A percentile compares a stretch with the other conserved stretches of the same genome.
phyloP scores from a whole-genome alignment of 2,888 invertebrate species.

The Nymphalis urticae region DNA sequence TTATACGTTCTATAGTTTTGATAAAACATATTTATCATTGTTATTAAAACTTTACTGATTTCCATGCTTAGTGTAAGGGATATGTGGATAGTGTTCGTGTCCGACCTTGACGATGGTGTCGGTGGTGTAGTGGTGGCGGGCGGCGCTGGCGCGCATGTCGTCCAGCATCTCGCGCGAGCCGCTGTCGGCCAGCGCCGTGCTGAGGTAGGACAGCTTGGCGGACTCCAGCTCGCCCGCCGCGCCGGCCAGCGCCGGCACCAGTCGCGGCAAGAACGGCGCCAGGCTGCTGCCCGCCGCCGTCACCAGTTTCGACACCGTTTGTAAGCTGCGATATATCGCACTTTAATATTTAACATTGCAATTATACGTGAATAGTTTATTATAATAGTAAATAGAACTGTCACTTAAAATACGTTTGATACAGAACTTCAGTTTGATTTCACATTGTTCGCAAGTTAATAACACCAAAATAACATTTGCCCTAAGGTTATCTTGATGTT shows the following conservation, averaged over 20 bases:
- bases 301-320: conserved; percentile 92
- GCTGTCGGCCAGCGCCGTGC: conserved; percentile 86
- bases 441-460: no score
- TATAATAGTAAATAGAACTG: no score
- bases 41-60: not conserved
- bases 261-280: conserved; percentile 88
- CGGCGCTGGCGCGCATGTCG: conserved; percentile 88
- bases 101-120: conserved; percentile 91
- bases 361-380: no score
- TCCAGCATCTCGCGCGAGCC: conserved; percentile 90
- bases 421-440: no score
- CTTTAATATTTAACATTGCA: no score
- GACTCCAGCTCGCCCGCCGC: conserved; percentile 94
- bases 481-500: no score
- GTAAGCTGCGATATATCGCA: conserved; percentile 79
- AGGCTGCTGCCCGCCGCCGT: conserved; percentile 89
- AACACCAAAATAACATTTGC: no score
- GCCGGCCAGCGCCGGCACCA: conserved; percentile 92
- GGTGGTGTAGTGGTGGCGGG: conserved; percentile 92
- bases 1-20: no score
- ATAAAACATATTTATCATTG: not conserved
- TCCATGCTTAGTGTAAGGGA: not conserved
- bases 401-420: no score
- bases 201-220: conserved; percentile 88
- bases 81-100: not conserved